phyloP scores from a whole-genome alignment of 2,797 vertebrate species.

The Molossus molossus region DNA sequence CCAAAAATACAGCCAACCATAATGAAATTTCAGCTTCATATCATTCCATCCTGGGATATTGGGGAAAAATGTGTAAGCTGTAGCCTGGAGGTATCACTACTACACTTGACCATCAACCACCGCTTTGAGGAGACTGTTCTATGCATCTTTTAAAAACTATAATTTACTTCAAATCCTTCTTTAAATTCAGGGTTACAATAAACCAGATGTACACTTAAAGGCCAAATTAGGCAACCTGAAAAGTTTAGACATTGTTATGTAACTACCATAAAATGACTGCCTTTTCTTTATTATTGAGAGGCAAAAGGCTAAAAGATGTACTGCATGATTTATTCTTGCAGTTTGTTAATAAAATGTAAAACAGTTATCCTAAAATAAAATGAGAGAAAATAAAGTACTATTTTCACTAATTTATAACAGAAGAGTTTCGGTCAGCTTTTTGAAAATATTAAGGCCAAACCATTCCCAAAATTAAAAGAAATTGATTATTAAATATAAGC shows the following conservation, averaged over 20 bases:
- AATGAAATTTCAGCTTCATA: neutral
- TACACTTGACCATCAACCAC: neutral
- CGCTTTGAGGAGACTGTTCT: neutral
- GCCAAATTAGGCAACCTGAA: neutral
- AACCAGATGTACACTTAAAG: neutral
- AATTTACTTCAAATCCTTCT: neutral
- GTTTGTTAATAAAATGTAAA: conserved; percentile 17
- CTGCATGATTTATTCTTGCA: neutral
- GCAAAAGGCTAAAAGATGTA: neutral
- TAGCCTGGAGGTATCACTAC: fast-evolving
- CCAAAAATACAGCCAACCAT: neutral
- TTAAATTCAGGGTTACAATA: neutral
- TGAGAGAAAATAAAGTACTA: neutral
- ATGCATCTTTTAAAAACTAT: neutral
- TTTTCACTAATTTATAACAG: conserved; percentile 17
- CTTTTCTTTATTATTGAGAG: neutral
- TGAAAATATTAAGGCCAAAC: neutral
- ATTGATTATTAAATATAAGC: conserved; percentile 41
- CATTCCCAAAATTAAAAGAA: neutral
- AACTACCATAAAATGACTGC: neutral
- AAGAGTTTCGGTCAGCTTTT: neutral
- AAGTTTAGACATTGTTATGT: conserved; percentile 33
- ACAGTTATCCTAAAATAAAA: conserved; percentile 8
- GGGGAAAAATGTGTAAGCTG: fast-evolving
- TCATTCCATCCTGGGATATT: neutral